Percentiles rank a stretch among this genome's conserved stretches.
These are phyloP conservation scores for Bufotes viridis DNA, from an alignment of 2,797 vertebrate species.

Conservation along the genomic window DNA sequence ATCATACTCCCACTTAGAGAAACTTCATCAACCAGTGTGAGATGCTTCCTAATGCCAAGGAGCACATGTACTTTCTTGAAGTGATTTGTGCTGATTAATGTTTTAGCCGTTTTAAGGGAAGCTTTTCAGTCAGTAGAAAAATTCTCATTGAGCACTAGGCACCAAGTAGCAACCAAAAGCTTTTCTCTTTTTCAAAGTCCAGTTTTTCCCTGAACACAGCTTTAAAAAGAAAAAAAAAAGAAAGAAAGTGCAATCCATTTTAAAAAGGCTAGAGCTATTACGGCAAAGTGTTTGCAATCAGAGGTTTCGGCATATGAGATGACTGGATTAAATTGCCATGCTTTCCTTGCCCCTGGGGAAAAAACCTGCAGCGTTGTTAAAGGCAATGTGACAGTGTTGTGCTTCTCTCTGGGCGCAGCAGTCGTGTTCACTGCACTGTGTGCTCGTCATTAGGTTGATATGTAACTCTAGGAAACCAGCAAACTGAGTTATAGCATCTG, in stretches of 20 bases:
- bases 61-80: neutral
- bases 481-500: neutral
- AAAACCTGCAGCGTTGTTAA: neutral
- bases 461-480: neutral
- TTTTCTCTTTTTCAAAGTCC: neutral
- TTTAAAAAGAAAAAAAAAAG: slow-evolving; percentile 8
- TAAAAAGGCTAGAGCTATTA: slow-evolving; percentile 18
- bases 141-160: slow-evolving; percentile 37
- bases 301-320: slow-evolving; percentile 1
- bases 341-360: neutral
- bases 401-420: neutral
- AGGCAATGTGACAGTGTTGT: neutral
- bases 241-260: slow-evolving; percentile 33
- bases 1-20: slow-evolving; percentile 35
- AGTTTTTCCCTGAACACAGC: neutral
- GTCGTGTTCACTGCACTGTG: neutral
- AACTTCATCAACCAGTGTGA: slow-evolving; percentile 34
- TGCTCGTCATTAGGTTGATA: neutral
- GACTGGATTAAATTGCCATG: slow-evolving; percentile 5
- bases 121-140: slow-evolving; percentile 27
- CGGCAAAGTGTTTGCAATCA: slow-evolving; percentile 21
- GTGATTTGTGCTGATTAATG: slow-evolving; percentile 49
- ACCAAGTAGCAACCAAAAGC: slow-evolving; percentile 31
- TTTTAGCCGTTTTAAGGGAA: slow-evolving; percentile 40
- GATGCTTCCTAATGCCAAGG: slow-evolving; percentile 37